These are phyloP conservation scores for Yoshiicerus persimilis DNA, from an alignment of 1,140 invertebrate genomes.

Conservation along the genomic window DNA sequence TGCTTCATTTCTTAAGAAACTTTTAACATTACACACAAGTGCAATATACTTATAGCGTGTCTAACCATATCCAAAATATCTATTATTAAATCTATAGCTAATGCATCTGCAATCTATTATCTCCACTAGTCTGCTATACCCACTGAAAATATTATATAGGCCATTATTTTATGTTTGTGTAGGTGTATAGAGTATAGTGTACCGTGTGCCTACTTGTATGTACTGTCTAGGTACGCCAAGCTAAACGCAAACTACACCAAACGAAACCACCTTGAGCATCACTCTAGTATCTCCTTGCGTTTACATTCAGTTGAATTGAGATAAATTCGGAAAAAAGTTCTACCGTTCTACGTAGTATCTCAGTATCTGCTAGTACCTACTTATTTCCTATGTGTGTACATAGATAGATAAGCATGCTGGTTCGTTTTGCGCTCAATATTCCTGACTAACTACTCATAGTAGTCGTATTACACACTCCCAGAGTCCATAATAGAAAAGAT, in stretches of 20 bases:
- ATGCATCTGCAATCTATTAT: not conserved
- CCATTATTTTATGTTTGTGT: not conserved
- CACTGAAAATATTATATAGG: not conserved
- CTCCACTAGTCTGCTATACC: not conserved
- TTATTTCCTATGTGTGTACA: not conserved
- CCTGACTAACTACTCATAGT: not conserved
- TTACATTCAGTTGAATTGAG: not conserved
- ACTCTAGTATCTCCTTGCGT: not conserved
- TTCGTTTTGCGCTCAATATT: not conserved
- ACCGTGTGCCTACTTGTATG: not conserved
- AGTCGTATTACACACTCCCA: not conserved
- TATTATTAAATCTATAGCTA: too few species aligned
- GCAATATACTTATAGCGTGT: too few species aligned
- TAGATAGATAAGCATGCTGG: not conserved
- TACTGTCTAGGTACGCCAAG: not conserved
- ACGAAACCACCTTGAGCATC: not conserved
- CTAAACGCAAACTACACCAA: not conserved
- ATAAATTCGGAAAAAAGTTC: not conserved
- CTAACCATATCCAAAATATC: too few species aligned
- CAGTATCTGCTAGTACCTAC: not conserved
- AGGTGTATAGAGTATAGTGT: not conserved
- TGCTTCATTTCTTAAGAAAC: not conserved
- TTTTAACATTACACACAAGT: constrained; percentile 18
- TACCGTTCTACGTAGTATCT: too few species aligned
- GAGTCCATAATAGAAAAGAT: not conserved